Evolutionary conservation across 2,888 invertebrate species (phyloP), one percentile per base, ranked within the genome.

Genomic region (Acanthosoma haemorrhoidale): DNA sequence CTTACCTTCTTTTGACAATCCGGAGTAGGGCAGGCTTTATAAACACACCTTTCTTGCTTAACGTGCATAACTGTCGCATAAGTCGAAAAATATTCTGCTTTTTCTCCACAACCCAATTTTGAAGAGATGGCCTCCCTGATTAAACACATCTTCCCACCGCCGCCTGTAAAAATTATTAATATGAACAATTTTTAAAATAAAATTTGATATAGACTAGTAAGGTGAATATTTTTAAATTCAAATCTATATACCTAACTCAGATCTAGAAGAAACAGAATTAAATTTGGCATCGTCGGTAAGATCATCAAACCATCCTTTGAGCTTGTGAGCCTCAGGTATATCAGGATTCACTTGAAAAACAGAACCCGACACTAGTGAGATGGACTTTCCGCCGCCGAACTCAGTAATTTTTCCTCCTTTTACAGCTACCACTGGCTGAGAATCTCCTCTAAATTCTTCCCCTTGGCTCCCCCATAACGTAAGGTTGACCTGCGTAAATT

Each of bases 401-500:
- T 98, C 98, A 0, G 88, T 85, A 3, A 99, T 82, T 25, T 87
- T 86, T 0, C 87, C 93, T 3, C 90, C 90, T 83, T 96, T 97
- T 1, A 92, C 84, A 16, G 92, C 89, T 34, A 99, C 78, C 0
- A 98, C 89, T 2, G 96, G 94, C 77, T 91, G 87, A 4, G 84
- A 82, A 66, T 83, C 83, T 0, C 86, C 89, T 76, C 91, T 88
- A 79, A 97, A 97, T 70, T 86, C 87, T 77, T 91, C 91, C 0
- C 97, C 96, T 78, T 92, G 89, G 34, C 83, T 84, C 3, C 93
- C 95, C 99, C 99, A 99, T 1, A 99, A 80, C 0, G 96, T 96
- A 3, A 97, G 78, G n/a, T 81, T 81, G 21, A 93, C 83, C 89
- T 89, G 8, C 11, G 36, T 6, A 36, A 36, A 36, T 36, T 6